Percentiles rank a stretch among this genome's conserved stretches.
Conservation (phyloP, 2,888 invertebrate genomes). For the Cheilosia urbana region DNA sequence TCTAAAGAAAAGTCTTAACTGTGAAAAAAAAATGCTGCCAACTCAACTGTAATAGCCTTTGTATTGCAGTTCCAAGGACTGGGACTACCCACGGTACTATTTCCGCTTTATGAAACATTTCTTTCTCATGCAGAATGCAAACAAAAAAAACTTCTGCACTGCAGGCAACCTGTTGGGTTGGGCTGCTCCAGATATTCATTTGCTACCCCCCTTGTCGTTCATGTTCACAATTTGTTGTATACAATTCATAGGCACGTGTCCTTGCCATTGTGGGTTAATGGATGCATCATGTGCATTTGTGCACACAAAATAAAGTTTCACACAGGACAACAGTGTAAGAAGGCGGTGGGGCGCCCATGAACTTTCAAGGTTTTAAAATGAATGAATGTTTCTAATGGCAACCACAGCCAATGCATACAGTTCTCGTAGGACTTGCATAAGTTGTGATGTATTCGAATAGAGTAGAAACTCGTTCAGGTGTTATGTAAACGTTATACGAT, state of each 20-base stretch:
- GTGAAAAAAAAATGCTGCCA: neutral
- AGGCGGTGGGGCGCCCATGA: constrained; percentile 24
- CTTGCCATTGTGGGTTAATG: constrained; percentile 45
- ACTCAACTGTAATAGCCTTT: neutral
- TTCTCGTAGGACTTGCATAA: too few relatives aligned
- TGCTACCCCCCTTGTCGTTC: constrained; percentile 7
- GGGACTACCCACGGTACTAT: constrained; percentile 17
- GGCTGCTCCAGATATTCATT: constrained; percentile 27
- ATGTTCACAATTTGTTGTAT: constrained; percentile 30
- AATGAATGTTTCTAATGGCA: constrained; percentile 18
- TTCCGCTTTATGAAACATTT: constrained; percentile 19
- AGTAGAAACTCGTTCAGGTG: too few relatives aligned
- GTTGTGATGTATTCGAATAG: too few relatives aligned
- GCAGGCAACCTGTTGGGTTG: constrained; percentile 51
- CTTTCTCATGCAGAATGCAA: neutral
- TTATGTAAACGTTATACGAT: too few relatives aligned
- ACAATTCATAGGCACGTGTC: constrained; percentile 30
- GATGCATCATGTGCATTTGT: constrained; percentile 46
- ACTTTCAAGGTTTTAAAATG: constrained; percentile 20
- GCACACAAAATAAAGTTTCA: constrained; percentile 15
- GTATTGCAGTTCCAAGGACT: constrained; percentile 22
- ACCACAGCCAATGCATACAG: neutral
- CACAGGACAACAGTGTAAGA: constrained; percentile 11
- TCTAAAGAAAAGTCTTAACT: neutral
- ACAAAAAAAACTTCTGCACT: constrained; percentile 12